Percentiles rank a stretch among this genome's conserved stretches.
phyloP scores from a whole-genome alignment of 1,140 invertebrate genomes.

The Acromyrmex echinatior region DNA sequence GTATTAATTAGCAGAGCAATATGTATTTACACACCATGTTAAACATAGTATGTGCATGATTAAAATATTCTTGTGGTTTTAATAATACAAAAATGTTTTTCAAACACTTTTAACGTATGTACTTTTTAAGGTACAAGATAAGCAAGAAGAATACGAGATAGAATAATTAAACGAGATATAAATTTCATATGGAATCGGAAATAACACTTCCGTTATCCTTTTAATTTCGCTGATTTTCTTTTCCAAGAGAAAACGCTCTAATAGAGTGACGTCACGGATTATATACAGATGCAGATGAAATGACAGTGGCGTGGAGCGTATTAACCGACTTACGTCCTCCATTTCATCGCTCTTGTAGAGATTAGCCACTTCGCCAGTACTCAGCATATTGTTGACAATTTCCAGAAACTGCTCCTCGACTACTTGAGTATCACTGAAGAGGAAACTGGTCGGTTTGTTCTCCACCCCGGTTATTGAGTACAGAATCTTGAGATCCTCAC shows the following conservation, averaged over 20 bases:
- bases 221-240: slow-evolving; percentile 31
- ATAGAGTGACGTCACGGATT: slow-evolving; percentile 14
- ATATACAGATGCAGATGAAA: slow-evolving; percentile 28
- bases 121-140: neutral
- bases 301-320: slow-evolving; percentile 20
- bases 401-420: slow-evolving; percentile 94
- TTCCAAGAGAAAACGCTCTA: neutral
- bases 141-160: neutral
- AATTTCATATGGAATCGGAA: slow-evolving; percentile 36
- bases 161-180: slow-evolving; percentile 24
- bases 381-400: slow-evolving; percentile 95
- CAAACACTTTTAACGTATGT: neutral
- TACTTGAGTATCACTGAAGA: slow-evolving; percentile 94
- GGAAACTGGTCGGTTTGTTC: slow-evolving; percentile 91
- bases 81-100: slow-evolving; percentile 23
- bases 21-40: neutral
- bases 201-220: slow-evolving; percentile 18
- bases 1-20: neutral
- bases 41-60: neutral
- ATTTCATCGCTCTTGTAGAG: slow-evolving; percentile 94
- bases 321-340: slow-evolving; percentile 89
- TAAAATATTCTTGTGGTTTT: neutral
- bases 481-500: slow-evolving; percentile 93
- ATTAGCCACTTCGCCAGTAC: slow-evolving; percentile 94
- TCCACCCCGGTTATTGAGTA: slow-evolving; percentile 92